Evolutionary conservation across 2,113 vertebrate genomes (phyloP).

Genomic region (Malurus melanocephalus): DNA sequence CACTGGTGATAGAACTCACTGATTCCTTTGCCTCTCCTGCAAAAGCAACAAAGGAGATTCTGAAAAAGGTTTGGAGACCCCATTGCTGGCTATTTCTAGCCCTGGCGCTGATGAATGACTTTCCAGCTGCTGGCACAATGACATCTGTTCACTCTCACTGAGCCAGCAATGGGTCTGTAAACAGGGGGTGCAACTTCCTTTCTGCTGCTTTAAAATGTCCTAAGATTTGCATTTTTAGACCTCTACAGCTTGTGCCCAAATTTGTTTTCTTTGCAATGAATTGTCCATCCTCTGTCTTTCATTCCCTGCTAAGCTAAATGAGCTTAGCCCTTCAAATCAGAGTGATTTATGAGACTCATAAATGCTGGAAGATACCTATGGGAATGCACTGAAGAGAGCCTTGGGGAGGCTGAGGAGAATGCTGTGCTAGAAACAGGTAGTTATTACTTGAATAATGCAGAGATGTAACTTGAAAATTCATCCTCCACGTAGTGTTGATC

Average conservation of each 20-base stretch:
- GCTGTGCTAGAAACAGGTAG: background rate
- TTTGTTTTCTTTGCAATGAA: background rate
- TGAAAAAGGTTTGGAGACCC: background rate
- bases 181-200: background rate
- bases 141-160: background rate
- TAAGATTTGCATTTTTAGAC: background rate
- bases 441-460: slow-evolving; percentile 25
- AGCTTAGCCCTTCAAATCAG: background rate
- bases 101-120: background rate
- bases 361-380: background rate
- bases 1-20: background rate
- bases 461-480: background rate
- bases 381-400: background rate
- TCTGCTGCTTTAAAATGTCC: background rate
- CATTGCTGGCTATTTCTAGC: background rate
- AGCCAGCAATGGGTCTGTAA: background rate
- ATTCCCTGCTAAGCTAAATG: background rate
- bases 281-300: slow-evolving; percentile 1
- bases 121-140: background rate
- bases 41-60: background rate
- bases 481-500: background rate
- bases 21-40: background rate
- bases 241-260: background rate
- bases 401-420: background rate
- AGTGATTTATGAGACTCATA: background rate